Evolutionary conservation across 2,797 vertebrate species (phyloP).

Genomic region (Fistularia tabacaria): DNA sequence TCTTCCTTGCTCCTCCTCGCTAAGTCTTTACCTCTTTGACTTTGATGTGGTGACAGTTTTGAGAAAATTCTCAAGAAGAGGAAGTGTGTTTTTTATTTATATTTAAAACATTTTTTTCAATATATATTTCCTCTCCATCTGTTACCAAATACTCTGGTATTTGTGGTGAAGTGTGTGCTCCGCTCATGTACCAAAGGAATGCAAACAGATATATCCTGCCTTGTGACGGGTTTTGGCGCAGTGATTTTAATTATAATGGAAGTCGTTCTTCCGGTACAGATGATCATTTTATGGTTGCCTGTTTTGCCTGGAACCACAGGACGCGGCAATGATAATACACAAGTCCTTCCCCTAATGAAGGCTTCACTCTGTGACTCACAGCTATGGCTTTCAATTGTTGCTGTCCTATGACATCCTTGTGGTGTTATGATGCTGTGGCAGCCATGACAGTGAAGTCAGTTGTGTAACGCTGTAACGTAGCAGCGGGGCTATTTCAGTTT

Average conservation of each 20-base stretch:
- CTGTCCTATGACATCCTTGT: conserved; percentile 39
- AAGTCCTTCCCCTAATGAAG: conserved; percentile 23
- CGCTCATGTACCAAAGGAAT: conserved; percentile 11
- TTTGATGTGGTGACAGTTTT: conserved; percentile 45
- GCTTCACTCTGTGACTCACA: conserved; percentile 33
- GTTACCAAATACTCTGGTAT: conserved; percentile 17
- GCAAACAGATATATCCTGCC: conserved; percentile 18
- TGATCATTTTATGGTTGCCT: conserved; percentile 12
- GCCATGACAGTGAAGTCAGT: conserved; percentile 57
- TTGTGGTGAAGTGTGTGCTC: conserved; percentile 14
- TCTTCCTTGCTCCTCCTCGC: conserved; percentile 1
- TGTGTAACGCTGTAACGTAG: conserved; percentile 65
- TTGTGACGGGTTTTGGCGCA: conserved; percentile 4
- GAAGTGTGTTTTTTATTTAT: conserved; percentile 2
- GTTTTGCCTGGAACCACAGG: conserved; percentile 17
- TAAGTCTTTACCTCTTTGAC: conserved; percentile 13
- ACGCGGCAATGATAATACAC: conserved; percentile 1
- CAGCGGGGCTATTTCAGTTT: conserved; percentile 63
- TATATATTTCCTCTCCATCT: background rate
- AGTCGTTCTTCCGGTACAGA: conserved; percentile 6
- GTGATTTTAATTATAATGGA: conserved; percentile 27
- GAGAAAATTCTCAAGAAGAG: conserved; percentile 37
- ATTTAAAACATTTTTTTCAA: too few species aligned
- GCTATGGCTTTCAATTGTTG: conserved; percentile 33
- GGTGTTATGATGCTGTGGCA: conserved; percentile 46